Base-by-base conservation (phyloP, 2,888 invertebrate species). In the Nasonovia ribisnigri region DNA sequence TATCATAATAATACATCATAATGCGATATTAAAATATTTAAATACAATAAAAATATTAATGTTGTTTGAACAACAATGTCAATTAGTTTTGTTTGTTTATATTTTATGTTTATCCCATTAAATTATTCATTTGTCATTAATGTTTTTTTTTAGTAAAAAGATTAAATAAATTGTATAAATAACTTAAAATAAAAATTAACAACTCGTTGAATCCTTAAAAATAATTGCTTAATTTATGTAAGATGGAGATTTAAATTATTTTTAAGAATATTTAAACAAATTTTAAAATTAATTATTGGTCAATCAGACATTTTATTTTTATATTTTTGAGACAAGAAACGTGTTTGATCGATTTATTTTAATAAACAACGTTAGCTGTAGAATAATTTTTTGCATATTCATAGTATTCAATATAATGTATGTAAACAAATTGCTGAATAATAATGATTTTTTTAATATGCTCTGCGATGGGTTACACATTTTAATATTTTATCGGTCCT, bases 391-490 rank as follows among this genome's bases (percentile, higher is more conserved):
- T 86, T 91, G 57, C 57, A 91, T 91, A 86, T 91, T 91, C 57
- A 86, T 91, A 86, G 3, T n/a, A 3, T 86, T 36, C n/a, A 46
- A n/a, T 46, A 91, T 36, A 57, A 54, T 57, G 36, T 48, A 13
- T 48, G 46, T 20, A 91, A 91, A 91, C 26, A 86, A n/a, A 91
- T 57, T 86, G 86, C 86, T 91, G 57, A 91, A 91, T 86, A 91
- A 60, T 60, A 54, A 91, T 86, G 43, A 57, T 91, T 91, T 46
- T 86, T 91, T 84, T 77, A 16, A 77, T 77, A 84, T n/a, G 24
- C 43, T 86, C 29, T 16, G n/a, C 6, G 43, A 86, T 57, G 57
- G 57, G 57, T 84, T 84, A 57, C 86, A 54, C 24, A 26, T 90
- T 90, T 90, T 67, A 91, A 90, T 51, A 84, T 91, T 91, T 91